These are phyloP conservation scores for Leptothorax acervorum DNA, from an alignment of 2,888 invertebrate genomes.

Conservation along the genomic window DNA sequence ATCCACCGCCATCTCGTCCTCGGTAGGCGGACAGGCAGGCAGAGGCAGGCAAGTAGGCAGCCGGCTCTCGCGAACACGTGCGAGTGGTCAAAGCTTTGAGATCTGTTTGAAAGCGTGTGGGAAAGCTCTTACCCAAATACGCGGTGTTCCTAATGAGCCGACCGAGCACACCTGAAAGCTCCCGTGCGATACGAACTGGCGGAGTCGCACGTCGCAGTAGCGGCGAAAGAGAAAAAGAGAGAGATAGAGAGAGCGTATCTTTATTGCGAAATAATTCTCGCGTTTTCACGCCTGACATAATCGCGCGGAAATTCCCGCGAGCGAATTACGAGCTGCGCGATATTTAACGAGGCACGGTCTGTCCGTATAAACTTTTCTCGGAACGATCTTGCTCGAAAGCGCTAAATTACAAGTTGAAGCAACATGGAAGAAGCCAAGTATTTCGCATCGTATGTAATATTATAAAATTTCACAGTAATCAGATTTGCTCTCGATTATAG, in stretches of 20 bases:
- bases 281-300: slow-evolving; percentile 61
- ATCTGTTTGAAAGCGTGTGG: slow-evolving; percentile 62
- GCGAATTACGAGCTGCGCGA: slow-evolving; percentile 22
- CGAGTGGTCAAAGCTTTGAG: slow-evolving; percentile 78
- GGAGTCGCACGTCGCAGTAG: slow-evolving; percentile 53
- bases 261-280: slow-evolving; percentile 65
- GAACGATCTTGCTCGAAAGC: background rate
- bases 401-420: background rate
- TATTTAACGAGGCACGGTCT: background rate
- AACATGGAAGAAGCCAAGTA: background rate
- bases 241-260: slow-evolving; percentile 49
- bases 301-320: slow-evolving; percentile 38
- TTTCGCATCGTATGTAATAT: background rate
- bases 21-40: background rate
- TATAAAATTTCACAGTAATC: slow-evolving; percentile 1
- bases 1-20: slow-evolving; percentile 63
- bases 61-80: slow-evolving; percentile 62
- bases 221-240: slow-evolving; percentile 17
- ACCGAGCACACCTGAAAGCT: slow-evolving; percentile 65
- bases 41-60: slow-evolving; percentile 37
- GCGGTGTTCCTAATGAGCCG: slow-evolving; percentile 76
- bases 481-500: background rate
- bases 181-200: slow-evolving; percentile 21
- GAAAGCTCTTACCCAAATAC: slow-evolving; percentile 74
- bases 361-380: background rate